These are phyloP conservation scores for Cossypha heuglini DNA, from an alignment of 2,797 vertebrate species.

Conservation along the genomic window DNA sequence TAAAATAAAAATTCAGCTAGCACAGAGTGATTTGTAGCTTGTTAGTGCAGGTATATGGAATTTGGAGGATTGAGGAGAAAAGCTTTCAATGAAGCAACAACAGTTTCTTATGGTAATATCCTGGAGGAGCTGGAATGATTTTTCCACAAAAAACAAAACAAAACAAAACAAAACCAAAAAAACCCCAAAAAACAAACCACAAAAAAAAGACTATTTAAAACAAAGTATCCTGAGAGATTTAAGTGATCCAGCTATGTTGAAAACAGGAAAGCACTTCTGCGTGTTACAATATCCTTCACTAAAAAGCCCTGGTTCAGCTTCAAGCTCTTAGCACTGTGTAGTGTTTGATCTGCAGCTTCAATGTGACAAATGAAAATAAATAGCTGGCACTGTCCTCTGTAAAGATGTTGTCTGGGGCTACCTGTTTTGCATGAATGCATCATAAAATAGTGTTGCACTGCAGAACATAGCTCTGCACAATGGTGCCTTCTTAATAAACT, in stretches of 20 bases:
- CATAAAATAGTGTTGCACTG: slow-evolving; percentile 3
- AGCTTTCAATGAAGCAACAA: not conserved
- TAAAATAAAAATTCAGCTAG: not conserved
- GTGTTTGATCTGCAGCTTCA: not conserved
- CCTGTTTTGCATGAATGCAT: not conserved
- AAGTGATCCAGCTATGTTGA: not conserved
- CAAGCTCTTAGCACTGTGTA: not conserved
- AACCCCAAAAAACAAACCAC: too few species aligned
- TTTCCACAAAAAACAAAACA: not conserved
- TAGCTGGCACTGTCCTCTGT: not conserved
- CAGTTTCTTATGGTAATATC: not conserved
- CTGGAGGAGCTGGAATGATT: not conserved
- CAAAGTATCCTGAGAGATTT: not conserved
- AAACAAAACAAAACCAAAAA: too few species aligned
- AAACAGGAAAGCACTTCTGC: not conserved
- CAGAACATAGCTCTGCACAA: not conserved
- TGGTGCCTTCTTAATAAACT: not conserved
- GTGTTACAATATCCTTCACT: not conserved
- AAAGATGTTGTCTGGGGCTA: not conserved
- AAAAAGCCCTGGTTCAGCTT: not conserved
- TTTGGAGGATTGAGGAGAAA: not conserved
- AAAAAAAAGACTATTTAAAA: not conserved
- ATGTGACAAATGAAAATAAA: not conserved
- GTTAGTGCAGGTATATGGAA: not conserved
- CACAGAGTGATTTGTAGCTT: not conserved